phyloP scores from a whole-genome alignment of 1,140 invertebrate genomes.

The Andrena cerasifolii region DNA sequence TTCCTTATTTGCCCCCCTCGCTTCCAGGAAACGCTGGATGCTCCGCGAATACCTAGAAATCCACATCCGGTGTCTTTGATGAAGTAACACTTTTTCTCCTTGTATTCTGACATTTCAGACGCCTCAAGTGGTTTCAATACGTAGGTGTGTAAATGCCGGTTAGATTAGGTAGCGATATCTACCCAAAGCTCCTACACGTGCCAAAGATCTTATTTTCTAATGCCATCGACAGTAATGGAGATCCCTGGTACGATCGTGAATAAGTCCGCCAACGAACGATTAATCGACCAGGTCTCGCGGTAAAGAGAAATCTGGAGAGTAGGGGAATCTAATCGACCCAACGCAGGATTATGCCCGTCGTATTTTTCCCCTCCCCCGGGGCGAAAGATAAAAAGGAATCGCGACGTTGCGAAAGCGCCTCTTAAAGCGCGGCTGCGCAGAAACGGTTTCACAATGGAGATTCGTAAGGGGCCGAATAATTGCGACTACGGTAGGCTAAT shows the following conservation, averaged over 20 bases:
- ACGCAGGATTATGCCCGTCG: not conserved
- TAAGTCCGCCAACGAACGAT: not conserved
- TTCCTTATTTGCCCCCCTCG: not conserved
- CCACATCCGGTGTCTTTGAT: constrained; percentile 2
- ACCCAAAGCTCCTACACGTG: no score
- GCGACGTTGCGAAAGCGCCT: constrained; percentile 14
- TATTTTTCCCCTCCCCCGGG: not conserved
- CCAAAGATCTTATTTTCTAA: not conserved
- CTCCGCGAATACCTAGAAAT: not conserved
- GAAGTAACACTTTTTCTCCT: not conserved
- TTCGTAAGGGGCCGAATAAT: constrained; percentile 20
- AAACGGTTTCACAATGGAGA: constrained; percentile 16
- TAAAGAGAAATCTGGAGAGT: not conserved
- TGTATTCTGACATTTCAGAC: no score
- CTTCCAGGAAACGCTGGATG: not conserved
- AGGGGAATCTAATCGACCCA: no score
- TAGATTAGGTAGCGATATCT: no score
- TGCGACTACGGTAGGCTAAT: not conserved
- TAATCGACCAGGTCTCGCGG: no score
- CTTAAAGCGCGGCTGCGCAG: not conserved
- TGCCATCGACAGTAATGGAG: not conserved
- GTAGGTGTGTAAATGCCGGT: no score
- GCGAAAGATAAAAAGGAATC: constrained; percentile 28
- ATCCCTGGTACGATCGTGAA: not conserved
- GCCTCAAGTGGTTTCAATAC: no score